These are phyloP conservation scores for Agapostemon virescens DNA, from an alignment of 2,888 invertebrate species.

Conservation along the genomic window DNA sequence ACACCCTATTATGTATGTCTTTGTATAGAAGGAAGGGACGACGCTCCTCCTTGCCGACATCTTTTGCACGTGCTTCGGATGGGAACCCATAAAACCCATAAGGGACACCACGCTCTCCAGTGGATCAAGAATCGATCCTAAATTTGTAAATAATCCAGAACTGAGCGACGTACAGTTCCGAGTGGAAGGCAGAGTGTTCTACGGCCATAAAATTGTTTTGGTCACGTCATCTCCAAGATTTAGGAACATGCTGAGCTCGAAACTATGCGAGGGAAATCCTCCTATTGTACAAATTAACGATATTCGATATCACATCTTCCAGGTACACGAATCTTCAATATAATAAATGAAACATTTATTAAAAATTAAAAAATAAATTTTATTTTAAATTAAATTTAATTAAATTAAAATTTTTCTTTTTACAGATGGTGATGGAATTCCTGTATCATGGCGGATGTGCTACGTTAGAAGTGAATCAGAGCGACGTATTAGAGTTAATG, in stretches of 20 bases:
- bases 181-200: slow-evolving; percentile 94
- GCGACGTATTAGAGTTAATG: slow-evolving; percentile 92
- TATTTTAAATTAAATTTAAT: no score
- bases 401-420: no score
- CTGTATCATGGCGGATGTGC: slow-evolving; percentile 94
- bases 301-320: slow-evolving; percentile 95
- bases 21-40: slow-evolving; percentile 90
- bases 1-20: neutral
- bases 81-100: slow-evolving; percentile 91
- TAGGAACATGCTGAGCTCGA: slow-evolving; percentile 91
- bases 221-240: slow-evolving; percentile 94
- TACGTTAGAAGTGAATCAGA: slow-evolving; percentile 88
- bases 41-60: slow-evolving; percentile 93
- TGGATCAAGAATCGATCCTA: slow-evolving; percentile 92
- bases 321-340: slow-evolving; percentile 82
- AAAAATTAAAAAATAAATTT: no score
- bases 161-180: slow-evolving; percentile 95
- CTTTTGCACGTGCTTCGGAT: slow-evolving; percentile 93
- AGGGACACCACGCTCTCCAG: slow-evolving; percentile 85
- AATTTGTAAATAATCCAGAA: slow-evolving; percentile 96
- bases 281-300: slow-evolving; percentile 96
- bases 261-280: slow-evolving; percentile 87
- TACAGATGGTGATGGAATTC: slow-evolving; percentile 94
- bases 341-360: neutral
- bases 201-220: slow-evolving; percentile 95